These are phyloP conservation scores for Psittacula echo DNA, from an alignment of 2,797 vertebrate species.

Conservation along the genomic window DNA sequence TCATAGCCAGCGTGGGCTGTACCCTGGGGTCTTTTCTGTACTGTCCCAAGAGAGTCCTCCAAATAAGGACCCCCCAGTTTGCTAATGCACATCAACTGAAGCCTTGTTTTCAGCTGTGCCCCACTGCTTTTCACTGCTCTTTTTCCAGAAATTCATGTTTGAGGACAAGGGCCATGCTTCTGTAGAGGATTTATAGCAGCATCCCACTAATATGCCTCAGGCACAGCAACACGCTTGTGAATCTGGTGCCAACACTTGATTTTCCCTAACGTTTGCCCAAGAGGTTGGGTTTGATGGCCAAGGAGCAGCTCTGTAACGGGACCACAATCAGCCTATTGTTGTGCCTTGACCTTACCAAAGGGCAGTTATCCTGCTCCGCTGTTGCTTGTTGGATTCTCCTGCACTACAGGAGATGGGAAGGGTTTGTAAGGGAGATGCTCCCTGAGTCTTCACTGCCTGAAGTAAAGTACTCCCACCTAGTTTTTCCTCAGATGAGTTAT, in stretches of 20 bases:
- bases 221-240: fast-evolving
- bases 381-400: neutral
- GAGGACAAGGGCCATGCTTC: neutral
- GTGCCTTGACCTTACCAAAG: neutral
- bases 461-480: neutral
- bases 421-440: neutral
- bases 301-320: neutral
- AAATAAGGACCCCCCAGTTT: neutral
- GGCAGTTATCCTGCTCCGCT: neutral
- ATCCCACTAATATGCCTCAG: neutral
- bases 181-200: neutral
- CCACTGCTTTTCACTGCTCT: neutral
- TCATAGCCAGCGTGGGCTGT: neutral
- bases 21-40: neutral
- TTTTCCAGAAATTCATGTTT: neutral
- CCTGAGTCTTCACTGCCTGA: neutral
- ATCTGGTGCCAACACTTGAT: neutral
- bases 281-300: neutral
- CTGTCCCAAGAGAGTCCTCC: neutral
- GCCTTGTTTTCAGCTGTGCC: neutral
- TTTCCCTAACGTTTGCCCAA: neutral
- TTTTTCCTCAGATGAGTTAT: neutral
- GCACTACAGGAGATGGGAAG: neutral
- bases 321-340: neutral
- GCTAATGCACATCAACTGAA: neutral